Base-by-base conservation (phyloP, 2,113 vertebrate genomes). In the Pseudorasbora parva region DNA sequence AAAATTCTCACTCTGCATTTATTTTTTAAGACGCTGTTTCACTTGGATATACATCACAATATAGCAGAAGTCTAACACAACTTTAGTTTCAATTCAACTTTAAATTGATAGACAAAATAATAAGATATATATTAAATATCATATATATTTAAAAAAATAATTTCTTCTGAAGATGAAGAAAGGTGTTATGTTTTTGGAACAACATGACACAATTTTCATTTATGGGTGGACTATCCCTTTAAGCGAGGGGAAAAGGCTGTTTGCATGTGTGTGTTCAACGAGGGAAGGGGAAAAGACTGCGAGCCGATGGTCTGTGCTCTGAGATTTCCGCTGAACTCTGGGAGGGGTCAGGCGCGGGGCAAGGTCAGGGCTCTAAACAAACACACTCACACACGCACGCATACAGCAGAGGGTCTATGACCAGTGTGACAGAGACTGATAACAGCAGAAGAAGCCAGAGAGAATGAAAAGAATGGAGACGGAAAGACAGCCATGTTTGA, bases 281-380 rank as follows among this genome's bases (percentile, higher is more conserved):
- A 81, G 90, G 91, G 88, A 89, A 89, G 82, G 83, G 92, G 89
- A 89, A 91, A 80, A 82, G 88, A 88, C 86, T 78, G 43, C 89
- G 92, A 93, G 91, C 92, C 86, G 84, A 89, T 88, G 89, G 77
- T 60, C 83, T 60, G 88, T 82, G 81, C 87, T 84, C 75, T 86
- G 88, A 85, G 91, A 88, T 91, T 93, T 88, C 92, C 91, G 90
- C 87, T 87, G 91, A 93, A 92, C 92, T 90, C 84, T 88, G 80
- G 83, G 69, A 72, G 82, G 88, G 92, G 91, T 94, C 93, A 93
- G 77, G 84, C 86, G 47, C 51, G 45, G 92, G 92, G 88, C 89
- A 93, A 77, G 88, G 87, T 87, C 87, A 90, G 86, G 90, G 84
- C 86, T 90, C 84, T 78, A 89, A 91, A 90, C 86, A 90, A 92